Conservation (phyloP, 2,113 vertebrate species). For the Scatophagus argus region DNA sequence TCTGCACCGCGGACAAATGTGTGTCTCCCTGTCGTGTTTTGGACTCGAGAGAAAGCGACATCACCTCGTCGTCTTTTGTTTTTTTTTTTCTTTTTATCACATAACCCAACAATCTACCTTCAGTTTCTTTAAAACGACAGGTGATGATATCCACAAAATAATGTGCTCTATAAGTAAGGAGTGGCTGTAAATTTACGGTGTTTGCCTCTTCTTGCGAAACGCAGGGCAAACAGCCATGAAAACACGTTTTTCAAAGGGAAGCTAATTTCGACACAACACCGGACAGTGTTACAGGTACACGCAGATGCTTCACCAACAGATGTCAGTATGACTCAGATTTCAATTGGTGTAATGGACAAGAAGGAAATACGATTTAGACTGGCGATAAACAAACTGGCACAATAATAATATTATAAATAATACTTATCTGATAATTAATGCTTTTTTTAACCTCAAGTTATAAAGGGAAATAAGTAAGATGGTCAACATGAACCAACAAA, state of each 20-base stretch:
- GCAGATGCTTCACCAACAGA: slow-evolving; percentile 55
- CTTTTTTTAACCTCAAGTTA: no score
- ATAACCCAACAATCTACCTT: neutral
- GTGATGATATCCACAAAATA: neutral
- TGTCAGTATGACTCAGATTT: slow-evolving; percentile 52
- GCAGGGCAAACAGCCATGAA: neutral
- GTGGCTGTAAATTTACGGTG: neutral
- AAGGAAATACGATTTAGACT: neutral
- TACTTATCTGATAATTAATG: no score
- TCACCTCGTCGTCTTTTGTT: neutral
- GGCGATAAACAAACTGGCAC: neutral
- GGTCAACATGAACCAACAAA: neutral
- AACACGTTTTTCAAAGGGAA: neutral
- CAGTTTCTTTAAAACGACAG: neutral
- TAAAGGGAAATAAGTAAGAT: neutral
- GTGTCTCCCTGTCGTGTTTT: neutral
- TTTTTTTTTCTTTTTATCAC: neutral
- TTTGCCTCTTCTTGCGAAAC: neutral
- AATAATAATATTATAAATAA: neutral
- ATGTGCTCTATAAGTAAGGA: neutral
- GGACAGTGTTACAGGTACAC: neutral
- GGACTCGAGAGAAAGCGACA: neutral
- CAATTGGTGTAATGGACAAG: neutral
- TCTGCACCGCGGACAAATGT: neutral
- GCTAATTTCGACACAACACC: slow-evolving; percentile 32